Base-by-base conservation (phyloP, 92 coral and sea anemone species). In the Epizoanthus fatuus region DNA sequence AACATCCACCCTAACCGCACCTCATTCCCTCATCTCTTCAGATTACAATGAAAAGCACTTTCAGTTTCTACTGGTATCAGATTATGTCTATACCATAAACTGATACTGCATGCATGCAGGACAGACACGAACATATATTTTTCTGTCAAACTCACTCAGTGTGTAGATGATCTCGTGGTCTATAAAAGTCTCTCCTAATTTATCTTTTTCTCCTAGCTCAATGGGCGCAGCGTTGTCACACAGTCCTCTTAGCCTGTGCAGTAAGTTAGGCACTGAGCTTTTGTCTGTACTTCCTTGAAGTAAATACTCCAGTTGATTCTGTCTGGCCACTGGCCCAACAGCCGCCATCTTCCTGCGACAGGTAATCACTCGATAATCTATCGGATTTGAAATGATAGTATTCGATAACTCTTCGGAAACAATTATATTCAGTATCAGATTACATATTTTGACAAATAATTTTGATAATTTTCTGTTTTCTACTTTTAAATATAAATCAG, bases 231-330 rank as follows among this genome's bases (percentile, higher is more conserved):
- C 86, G 51, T 94, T 94, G 81, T 96, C 99, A 86, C 99, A 96
- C 17, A 96, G 88, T 45, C 99, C 99, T 83, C 91, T 92, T 9
- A 96, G 89, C 64, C 99, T 84, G 52, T 95, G 93, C 25, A 95
- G 78, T 45, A 96, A 89, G 45, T 95, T 93, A 37, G 83, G 72
- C n/a, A 96, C 93, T 29, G 93, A 89, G 20, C 68, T 91, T 63
- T 95, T 94, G 45, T 89, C 96, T 2, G 95, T 86, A 75, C 95
- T 93, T 56, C 98, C 99, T 77, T 96, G 99, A 70, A 96, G 66
- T 82, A 96, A 90, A 62, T 96, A 96, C 79, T 96, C 99, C 75
- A 96, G 87, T 69, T 95, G 98, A 81, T 92, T 94, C 66, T 94
- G 98, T 47, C 98, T 81, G 35, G 35, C 93, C 94, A 11, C 75